These are phyloP conservation scores for Haemorhous mexicanus DNA, from an alignment of 2,113 vertebrate genomes.

Conservation along the genomic window DNA sequence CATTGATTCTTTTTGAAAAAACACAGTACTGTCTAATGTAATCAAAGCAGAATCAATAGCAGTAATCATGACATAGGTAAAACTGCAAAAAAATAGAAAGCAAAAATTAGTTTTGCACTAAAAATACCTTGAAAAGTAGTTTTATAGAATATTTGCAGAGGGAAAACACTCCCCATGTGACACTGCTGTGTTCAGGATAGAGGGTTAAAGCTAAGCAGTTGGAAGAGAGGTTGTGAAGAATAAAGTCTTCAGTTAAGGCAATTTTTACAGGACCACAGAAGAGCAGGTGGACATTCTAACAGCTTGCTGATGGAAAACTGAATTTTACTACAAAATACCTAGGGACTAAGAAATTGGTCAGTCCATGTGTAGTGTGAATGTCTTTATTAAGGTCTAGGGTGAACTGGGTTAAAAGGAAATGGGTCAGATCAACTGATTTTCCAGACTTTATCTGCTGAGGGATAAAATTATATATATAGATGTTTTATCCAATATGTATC, in stretches of 20 bases:
- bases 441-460: background rate
- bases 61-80: background rate
- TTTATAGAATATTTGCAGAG: background rate
- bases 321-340: background rate
- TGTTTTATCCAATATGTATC: background rate
- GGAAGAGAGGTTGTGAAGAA: background rate
- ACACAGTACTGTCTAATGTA: background rate
- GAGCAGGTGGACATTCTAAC: background rate
- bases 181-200: background rate
- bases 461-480: background rate
- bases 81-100: background rate
- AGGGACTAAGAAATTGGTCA: slow-evolving; percentile 26
- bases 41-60: background rate
- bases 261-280: background rate
- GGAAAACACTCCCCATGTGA: background rate
- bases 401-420: slow-evolving; percentile 22
- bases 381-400: slow-evolving; percentile 39
- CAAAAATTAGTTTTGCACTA: background rate
- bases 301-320: background rate
- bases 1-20: background rate
- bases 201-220: background rate
- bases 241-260: background rate
- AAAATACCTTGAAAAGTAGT: background rate
- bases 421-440: background rate
- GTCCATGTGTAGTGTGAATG: background rate